Conservation (phyloP, 2,888 invertebrate genomes). For the Chaitophorus viminalis region DNA sequence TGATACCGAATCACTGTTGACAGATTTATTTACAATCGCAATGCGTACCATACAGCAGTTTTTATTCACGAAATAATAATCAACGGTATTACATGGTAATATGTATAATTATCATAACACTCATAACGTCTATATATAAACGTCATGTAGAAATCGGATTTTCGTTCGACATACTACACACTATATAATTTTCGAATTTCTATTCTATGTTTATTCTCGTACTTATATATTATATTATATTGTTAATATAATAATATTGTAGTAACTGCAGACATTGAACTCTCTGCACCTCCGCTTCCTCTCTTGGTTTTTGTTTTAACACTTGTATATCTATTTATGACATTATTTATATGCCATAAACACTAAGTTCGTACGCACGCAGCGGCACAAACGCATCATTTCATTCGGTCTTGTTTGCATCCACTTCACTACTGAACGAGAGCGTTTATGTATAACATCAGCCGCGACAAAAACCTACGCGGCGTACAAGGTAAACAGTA, state of each 20-base stretch:
- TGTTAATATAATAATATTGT: too few species aligned
- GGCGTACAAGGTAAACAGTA: background rate
- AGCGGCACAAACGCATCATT: conserved; percentile 20
- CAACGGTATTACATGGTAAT: too few species aligned
- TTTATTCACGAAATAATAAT: too few species aligned
- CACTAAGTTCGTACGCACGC: background rate
- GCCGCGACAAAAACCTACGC: background rate
- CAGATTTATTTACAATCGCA: too few species aligned
- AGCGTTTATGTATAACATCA: background rate
- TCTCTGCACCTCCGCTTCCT: background rate
- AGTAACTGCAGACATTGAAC: background rate
- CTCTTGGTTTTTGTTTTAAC: background rate
- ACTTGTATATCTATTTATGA: conserved; percentile 2
- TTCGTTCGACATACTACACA: background rate
- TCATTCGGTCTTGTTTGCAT: conserved; percentile 27
- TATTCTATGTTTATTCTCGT: background rate
- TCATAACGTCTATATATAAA: too few species aligned
- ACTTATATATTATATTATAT: background rate
- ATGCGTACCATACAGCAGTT: too few species aligned
- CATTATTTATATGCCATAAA: conserved; percentile 13
- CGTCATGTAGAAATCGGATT: background rate
- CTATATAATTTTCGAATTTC: background rate
- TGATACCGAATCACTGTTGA: too few species aligned
- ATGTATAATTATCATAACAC: too few species aligned
- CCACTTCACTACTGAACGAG: conserved; percentile 6